Percentiles rank a stretch among this genome's conserved stretches.
These are phyloP conservation scores for Tethea ocularis DNA, from an alignment of 2,888 invertebrate genomes.

Conservation along the genomic window DNA sequence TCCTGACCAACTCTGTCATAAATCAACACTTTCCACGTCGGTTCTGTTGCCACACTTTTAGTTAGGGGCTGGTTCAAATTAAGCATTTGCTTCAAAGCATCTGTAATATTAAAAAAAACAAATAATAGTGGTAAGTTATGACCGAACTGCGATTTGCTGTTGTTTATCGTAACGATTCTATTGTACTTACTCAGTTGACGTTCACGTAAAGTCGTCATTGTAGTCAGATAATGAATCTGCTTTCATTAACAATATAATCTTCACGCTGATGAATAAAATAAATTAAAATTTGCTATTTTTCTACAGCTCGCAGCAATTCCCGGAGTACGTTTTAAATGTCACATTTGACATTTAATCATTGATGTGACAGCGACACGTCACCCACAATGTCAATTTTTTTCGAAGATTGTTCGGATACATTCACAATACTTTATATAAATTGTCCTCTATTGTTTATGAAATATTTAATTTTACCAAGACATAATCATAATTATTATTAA, in stretches of 20 bases:
- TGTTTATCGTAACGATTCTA: conserved; percentile 19
- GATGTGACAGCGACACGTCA: conserved; percentile 21
- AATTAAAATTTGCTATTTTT: neutral
- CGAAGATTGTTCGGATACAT: neutral
- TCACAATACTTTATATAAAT: neutral
- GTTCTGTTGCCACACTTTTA: conserved; percentile 91
- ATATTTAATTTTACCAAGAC: too few relatives aligned
- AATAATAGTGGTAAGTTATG: neutral
- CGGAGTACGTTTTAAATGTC: conserved; percentile 4
- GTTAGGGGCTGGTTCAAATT: conserved; percentile 93
- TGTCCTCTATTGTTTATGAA: too few relatives aligned
- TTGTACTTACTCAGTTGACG: conserved; percentile 86
- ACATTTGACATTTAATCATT: conserved; percentile 9
- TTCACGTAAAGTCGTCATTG: conserved; percentile 87
- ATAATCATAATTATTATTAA: too few relatives aligned
- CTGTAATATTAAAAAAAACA: conserved; percentile 77
- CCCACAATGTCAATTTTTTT: neutral
- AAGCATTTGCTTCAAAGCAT: conserved; percentile 97
- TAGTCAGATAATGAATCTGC: conserved; percentile 36
- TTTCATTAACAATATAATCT: conserved; percentile 22
- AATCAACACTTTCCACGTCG: conserved; percentile 97
- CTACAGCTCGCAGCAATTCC: neutral
- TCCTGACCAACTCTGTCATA: conserved; percentile 99
- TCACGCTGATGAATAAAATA: neutral
- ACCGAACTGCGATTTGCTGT: conserved; percentile 15